Evolutionary conservation across 2,113 vertebrate genomes (phyloP).

Genomic region (Podarcis muralis): DNA sequence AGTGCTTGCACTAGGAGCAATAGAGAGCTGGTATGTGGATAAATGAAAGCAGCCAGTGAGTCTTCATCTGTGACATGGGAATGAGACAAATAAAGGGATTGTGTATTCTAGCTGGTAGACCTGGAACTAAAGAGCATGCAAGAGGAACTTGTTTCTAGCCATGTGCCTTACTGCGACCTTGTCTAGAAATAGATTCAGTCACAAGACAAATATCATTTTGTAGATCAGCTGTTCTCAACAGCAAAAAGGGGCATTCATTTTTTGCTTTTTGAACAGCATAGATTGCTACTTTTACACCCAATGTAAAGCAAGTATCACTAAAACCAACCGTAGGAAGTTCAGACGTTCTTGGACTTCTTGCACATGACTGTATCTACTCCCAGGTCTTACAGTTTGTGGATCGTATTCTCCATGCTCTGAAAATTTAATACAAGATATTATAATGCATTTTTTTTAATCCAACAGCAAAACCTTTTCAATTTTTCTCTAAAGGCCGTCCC

Average conservation of each 20-base stretch:
- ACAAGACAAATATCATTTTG: not conserved
- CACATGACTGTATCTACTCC: constrained; percentile 97
- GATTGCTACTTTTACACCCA: not conserved
- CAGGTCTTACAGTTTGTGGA: constrained; percentile 95
- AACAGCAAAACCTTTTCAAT: not conserved
- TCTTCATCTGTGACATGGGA: not conserved
- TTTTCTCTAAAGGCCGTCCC: not conserved
- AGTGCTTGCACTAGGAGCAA: not conserved
- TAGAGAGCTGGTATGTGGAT: not conserved
- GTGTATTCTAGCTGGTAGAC: not conserved
- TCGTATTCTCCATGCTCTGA: constrained; percentile 96
- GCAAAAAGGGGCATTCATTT: not conserved
- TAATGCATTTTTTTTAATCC: constrained; percentile 20
- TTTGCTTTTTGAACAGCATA: not conserved
- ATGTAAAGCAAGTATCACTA: constrained; percentile 11
- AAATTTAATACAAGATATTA: constrained; percentile 60
- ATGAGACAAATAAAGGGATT: not conserved
- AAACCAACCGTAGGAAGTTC: constrained; percentile 93
- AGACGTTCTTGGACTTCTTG: constrained; percentile 98
- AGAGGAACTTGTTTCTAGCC: not conserved
- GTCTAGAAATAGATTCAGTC: not conserved
- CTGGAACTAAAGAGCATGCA: not conserved
- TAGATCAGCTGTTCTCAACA: not conserved
- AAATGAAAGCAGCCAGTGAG: not conserved
- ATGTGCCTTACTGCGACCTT: not conserved